Base-by-base conservation (phyloP, 2,113 vertebrate species). In the Sakesphorus luctuosus region DNA sequence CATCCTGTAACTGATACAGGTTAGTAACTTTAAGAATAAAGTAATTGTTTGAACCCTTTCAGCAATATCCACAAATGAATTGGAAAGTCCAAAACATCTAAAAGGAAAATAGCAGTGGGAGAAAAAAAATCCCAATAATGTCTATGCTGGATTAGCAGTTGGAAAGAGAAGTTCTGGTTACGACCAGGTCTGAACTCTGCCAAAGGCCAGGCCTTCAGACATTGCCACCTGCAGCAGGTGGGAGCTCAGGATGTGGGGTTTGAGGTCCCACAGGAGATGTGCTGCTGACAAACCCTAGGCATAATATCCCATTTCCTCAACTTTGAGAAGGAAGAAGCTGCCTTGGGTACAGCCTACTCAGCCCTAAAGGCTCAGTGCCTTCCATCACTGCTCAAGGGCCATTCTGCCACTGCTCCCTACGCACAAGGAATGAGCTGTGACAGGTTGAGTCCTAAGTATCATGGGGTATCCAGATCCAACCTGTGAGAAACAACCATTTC, bases 311-410 rank as follows among this genome's bases (percentile, higher is more conserved):
- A 18, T 35, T 36, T 86, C 81, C 35, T 38, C 46, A 50, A 11
- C 24, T 49, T 38, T 8, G 46, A 7, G 8, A 56, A 49, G 21
- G 43, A 69, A 66, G 26, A 14, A n/a, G n/a, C 38, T 31, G 33
- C 49, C 56, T 18, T 8, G 9, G 58, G 31, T 11, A 25, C 62
- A 55, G n/a, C 40, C 55, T 21, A 6, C 53, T 61, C 33, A 31
- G 49, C 40, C 38, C 19, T 44, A 17, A 38, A 2, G 33, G 31
- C 65, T 55, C 55, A 52, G 75, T 15, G 29, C 46, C 15, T 83
- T 50, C 15, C 49, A 7, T 26, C n/a, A 12, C 40, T 43, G 52
- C 0, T 0, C 18, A 23, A 62, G 0, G 2, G 13, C 17, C 44
- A 5, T 25, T 71, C 56, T 49, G 18, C 38, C 56, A n/a, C 31